Base-by-base conservation (phyloP, 2,888 invertebrate genomes). In the Agelastica alni region DNA sequence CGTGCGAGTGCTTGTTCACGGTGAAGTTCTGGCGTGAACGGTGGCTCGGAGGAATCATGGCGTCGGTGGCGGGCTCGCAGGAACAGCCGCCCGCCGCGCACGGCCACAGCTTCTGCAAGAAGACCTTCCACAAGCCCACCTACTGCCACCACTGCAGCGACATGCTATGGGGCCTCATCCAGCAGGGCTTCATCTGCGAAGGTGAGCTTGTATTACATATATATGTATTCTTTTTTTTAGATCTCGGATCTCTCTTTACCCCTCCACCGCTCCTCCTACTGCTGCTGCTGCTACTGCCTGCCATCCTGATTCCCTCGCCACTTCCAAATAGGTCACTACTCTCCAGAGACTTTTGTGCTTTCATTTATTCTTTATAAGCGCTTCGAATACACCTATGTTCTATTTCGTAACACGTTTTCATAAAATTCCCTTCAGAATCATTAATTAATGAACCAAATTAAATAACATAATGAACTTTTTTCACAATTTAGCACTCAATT, bases 141-240 rank as follows among this genome's bases (percentile, higher is more conserved):
- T 97, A 97, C 85, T 99, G 99, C 85, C 98, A 99, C 85, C 96
- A 97, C 85, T 99, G 99, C 86, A 95, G 96, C 80, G 99, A 99
- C 82, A 91, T 97, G 87, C 89, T 99, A 77, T 99, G 99, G 99
- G 97, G 98, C 79, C 89, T 98, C 83, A 95, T 98, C 80, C 96
- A 96, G 81, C 97, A 97, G 84, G 99, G 98, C 82, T 96, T 93
- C 85, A 93, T 95, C 79, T 99, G 99, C 86, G 98, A 98, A 93
- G 96, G 98, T 98, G 82, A 81, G 83, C 47, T 37, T 36, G 12
- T 13, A 7, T 13, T 28, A n/a, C 7, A 20, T 13, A 14, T 41
- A 6, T 28, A 3, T 10, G 4, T 22, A 13, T 14, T 32, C 32
- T 32, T 45, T 20, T 18, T 12, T 18, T 12, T 22, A n/a, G 6